A percentile compares a stretch with the other conserved stretches of the same genome.
Evolutionary conservation across 37 sponge, comb jelly and placozoan genomes (phyloP).

Genomic region (Eunapius fragilis): DNA sequence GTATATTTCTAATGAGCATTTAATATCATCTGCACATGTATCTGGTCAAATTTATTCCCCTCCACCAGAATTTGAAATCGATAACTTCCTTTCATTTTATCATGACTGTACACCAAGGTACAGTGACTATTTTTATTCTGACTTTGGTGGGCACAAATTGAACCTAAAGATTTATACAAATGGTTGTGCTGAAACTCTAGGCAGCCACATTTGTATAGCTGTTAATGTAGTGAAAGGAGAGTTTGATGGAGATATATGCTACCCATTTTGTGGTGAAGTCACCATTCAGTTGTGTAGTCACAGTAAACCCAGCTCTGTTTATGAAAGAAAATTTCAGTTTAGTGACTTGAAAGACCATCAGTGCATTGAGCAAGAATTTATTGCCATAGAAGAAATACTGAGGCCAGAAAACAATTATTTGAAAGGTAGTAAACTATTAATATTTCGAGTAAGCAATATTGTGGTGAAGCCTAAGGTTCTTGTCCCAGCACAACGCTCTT

Average conservation of each 20-base stretch:
- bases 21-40: not conserved
- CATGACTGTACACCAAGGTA: not conserved
- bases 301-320: not conserved
- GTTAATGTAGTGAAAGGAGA: not conserved
- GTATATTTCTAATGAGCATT: not conserved
- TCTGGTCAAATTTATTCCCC: not conserved
- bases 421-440: not conserved
- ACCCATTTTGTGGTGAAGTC: not conserved
- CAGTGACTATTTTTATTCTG: not conserved
- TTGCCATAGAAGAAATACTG: not conserved
- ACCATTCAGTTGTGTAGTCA: not conserved
- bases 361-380: not conserved
- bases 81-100: not conserved
- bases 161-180: not conserved
- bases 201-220: not conserved
- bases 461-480: not conserved
- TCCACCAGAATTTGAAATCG: not conserved
- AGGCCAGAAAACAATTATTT: not conserved
- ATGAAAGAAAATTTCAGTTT: not conserved
- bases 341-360: not conserved
- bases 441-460: not conserved
- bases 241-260: not conserved
- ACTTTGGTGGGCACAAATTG: not conserved
- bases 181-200: not conserved
- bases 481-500: not conserved